Conservation (phyloP, 2,888 invertebrate genomes). For the Phytoseiulus persimilis region DNA sequence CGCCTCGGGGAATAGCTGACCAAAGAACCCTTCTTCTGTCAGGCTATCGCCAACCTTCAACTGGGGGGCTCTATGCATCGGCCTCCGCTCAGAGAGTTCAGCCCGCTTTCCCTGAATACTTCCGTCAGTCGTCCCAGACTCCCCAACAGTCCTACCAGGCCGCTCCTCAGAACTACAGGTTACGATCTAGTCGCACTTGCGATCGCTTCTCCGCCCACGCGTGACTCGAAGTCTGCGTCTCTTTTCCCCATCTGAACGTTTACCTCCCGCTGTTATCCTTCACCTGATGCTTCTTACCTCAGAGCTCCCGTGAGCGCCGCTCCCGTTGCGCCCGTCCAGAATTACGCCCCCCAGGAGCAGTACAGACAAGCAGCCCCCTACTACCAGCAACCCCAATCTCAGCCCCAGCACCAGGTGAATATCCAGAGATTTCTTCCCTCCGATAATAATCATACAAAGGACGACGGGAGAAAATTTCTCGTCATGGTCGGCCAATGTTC, state of each 20-base stretch:
- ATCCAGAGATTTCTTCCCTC: too few species aligned
- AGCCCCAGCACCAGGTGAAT: slow-evolving; percentile 23
- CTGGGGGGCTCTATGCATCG: slow-evolving; percentile 9
- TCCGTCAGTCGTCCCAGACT: slow-evolving; percentile 23
- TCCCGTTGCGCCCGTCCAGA: slow-evolving; percentile 15
- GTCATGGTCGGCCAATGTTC: too few species aligned
- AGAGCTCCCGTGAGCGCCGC: slow-evolving; percentile 27
- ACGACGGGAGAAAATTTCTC: too few species aligned
- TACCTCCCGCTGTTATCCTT: too few species aligned
- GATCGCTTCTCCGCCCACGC: neutral
- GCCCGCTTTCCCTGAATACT: slow-evolving; percentile 29
- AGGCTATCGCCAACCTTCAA: slow-evolving; percentile 23
- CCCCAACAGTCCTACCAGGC: slow-evolving; percentile 26
- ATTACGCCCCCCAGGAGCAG: neutral
- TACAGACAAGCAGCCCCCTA: slow-evolving; percentile 14
- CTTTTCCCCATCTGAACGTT: too few species aligned
- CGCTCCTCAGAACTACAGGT: slow-evolving; percentile 20
- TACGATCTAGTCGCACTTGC: neutral
- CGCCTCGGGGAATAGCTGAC: too few species aligned
- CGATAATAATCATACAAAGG: too few species aligned
- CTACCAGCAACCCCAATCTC: neutral
- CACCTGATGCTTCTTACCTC: too few species aligned
- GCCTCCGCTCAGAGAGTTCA: slow-evolving; percentile 12
- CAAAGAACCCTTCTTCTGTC: neutral
- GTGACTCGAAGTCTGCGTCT: neutral